Evolutionary conservation across 2,888 invertebrate species (phyloP).

Genomic region (Microctonus brassicae): DNA sequence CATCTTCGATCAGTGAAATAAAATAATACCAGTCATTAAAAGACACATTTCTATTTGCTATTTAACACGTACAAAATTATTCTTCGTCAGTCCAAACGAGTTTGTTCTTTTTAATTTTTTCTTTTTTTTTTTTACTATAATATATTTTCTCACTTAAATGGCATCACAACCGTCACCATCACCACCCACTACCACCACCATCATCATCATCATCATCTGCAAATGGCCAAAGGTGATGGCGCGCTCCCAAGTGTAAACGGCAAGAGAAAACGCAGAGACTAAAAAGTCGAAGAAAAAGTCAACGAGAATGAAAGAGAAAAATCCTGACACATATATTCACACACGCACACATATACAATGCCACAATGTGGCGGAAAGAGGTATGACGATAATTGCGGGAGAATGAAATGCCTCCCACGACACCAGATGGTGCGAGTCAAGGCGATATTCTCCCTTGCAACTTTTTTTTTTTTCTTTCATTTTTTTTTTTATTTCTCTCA

Average conservation of each 20-base stretch:
- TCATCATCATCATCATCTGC: no score
- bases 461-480: constrained; percentile 9
- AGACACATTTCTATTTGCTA: background rate
- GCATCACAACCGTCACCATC: background rate
- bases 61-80: constrained; percentile 49
- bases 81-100: constrained; percentile 33
- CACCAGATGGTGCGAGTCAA: constrained; percentile 41
- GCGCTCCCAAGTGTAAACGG: constrained; percentile 7
- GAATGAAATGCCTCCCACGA: constrained; percentile 37
- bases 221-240: constrained; percentile 11
- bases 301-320: constrained; percentile 17
- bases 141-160: background rate
- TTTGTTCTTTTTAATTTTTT: constrained; percentile 1
- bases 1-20: background rate
- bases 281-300: constrained; percentile 14
- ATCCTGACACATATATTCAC: background rate
- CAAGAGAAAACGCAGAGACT: background rate
- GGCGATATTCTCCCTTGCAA: constrained; percentile 17
- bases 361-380: constrained; percentile 21
- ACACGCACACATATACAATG: background rate
- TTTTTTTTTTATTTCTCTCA: constrained; percentile 5
- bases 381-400: constrained; percentile 51
- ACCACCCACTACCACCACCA: no score
- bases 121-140: background rate
- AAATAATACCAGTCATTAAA: background rate